Evolutionary conservation across 1,140 invertebrate species (phyloP).

Genomic region (Zaprionus nigranus): DNA sequence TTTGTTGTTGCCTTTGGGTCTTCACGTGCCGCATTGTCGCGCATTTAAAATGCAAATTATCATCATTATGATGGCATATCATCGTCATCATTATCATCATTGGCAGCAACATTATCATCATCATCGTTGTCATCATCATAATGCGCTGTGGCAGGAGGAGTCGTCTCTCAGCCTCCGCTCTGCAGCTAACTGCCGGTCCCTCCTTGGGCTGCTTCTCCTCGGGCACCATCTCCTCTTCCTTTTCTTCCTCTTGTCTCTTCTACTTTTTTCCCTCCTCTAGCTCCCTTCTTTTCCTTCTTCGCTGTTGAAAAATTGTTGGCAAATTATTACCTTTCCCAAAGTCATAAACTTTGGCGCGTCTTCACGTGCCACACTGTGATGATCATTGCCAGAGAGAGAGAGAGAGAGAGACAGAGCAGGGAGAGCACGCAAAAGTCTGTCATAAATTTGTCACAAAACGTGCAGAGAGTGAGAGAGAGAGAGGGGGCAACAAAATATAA

Average conservation of each 20-base stretch:
- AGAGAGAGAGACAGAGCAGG: background rate
- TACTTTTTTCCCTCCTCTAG: background rate
- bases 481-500: background rate
- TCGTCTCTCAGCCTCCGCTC: conserved; percentile 42
- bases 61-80: conserved; percentile 78
- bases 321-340: conserved; percentile 78
- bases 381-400: conserved; percentile 45
- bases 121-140: conserved; percentile 30
- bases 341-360: conserved; percentile 79
- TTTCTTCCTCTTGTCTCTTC: conserved; percentile 18
- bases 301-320: conserved; percentile 66
- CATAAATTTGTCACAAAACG: conserved; percentile 79
- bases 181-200: conserved; percentile 3
- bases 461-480: conserved; percentile 47
- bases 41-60: conserved; percentile 83
- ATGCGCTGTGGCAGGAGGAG: conserved; percentile 18
- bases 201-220: background rate
- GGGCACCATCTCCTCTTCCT: background rate
- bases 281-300: conserved; percentile 18
- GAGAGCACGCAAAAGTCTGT: conserved; percentile 58
- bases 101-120: conserved; percentile 40
- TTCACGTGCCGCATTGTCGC: conserved; percentile 69
- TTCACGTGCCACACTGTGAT: conserved; percentile 66
- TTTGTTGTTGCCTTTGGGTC: conserved; percentile 1
- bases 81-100: conserved; percentile 45